These are phyloP conservation scores for Scaptomyza tumidula DNA, from an alignment of 2,888 invertebrate species.

Conservation along the genomic window DNA sequence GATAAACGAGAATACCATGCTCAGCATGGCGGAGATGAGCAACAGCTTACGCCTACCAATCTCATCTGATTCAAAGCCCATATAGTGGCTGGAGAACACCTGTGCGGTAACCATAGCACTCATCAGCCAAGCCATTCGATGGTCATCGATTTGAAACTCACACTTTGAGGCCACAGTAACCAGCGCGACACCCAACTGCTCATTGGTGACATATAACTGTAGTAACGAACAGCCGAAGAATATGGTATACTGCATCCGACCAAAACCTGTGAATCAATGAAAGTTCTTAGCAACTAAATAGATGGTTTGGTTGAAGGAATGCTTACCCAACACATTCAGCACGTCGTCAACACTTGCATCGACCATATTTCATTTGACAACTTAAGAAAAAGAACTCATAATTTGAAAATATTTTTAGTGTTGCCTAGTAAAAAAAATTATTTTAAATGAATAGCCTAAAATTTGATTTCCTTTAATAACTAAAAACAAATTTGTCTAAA, in stretches of 20 bases:
- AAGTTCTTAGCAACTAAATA: background rate
- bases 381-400: background rate
- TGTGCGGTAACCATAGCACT: conserved; percentile 21
- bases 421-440: background rate
- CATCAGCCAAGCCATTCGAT: conserved; percentile 40
- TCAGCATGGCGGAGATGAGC: conserved; percentile 5
- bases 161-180: conserved; percentile 30
- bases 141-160: conserved; percentile 29
- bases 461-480: background rate
- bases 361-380: background rate
- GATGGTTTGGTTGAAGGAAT: no score
- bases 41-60: conserved; percentile 38
- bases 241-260: conserved; percentile 36
- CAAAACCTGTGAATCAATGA: conserved; percentile 36
- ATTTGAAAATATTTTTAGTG: background rate
- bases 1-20: conserved; percentile 20
- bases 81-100: conserved; percentile 21
- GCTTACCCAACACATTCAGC: conserved; percentile 45
- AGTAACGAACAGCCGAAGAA: conserved; percentile 15
- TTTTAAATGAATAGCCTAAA: background rate
- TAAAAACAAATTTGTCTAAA: no score
- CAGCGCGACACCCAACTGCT: conserved; percentile 35
- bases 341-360: conserved; percentile 46
- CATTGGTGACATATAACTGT: conserved; percentile 41
- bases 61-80: conserved; percentile 45